phyloP scores from a whole-genome alignment of 2,888 invertebrate genomes.

The Ashinkailepas kermadecensis region DNA sequence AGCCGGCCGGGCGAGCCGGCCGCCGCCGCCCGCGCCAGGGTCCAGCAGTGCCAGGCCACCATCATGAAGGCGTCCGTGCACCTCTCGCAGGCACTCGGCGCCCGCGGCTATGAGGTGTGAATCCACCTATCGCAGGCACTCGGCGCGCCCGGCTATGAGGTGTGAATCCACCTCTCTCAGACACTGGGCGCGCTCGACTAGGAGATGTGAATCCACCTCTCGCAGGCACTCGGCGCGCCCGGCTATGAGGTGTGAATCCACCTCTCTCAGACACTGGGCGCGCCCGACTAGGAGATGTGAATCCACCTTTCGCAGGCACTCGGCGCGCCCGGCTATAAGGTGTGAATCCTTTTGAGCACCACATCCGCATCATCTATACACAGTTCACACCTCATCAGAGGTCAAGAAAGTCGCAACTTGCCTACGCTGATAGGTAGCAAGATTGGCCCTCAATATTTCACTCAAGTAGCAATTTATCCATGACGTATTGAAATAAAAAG shows the following conservation, averaged over 20 bases:
- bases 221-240: too few relatives aligned
- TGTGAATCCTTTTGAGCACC: background rate
- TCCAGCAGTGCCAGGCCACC: slow-evolving; percentile 32
- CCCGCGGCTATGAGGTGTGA: background rate
- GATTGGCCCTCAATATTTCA: too few relatives aligned
- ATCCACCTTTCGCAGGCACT: too few relatives aligned
- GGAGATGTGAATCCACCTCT: background rate
- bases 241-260: slow-evolving; percentile 18
- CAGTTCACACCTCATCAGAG: too few relatives aligned
- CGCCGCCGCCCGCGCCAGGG: slow-evolving; percentile 23
- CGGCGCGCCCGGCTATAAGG: background rate
- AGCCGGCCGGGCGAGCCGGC: slow-evolving; percentile 33
- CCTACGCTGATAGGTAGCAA: too few relatives aligned
- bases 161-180: slow-evolving; percentile 25
- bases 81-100: slow-evolving; percentile 26
- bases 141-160: background rate
- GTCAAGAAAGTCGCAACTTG: too few relatives aligned
- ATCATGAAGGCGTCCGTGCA: slow-evolving; percentile 27
- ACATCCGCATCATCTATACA: too few relatives aligned
- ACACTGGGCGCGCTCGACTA: slow-evolving; percentile 15
- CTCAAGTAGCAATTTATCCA: too few relatives aligned
- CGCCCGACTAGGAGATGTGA: background rate
- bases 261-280: slow-evolving; percentile 26
- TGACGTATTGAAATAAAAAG: too few relatives aligned
- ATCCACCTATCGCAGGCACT: too few relatives aligned